A percentile compares a stretch with the other conserved stretches of the same genome.
Conservation (phyloP, 2,113 vertebrate species). For the Connochaetes taurinus region DNA sequence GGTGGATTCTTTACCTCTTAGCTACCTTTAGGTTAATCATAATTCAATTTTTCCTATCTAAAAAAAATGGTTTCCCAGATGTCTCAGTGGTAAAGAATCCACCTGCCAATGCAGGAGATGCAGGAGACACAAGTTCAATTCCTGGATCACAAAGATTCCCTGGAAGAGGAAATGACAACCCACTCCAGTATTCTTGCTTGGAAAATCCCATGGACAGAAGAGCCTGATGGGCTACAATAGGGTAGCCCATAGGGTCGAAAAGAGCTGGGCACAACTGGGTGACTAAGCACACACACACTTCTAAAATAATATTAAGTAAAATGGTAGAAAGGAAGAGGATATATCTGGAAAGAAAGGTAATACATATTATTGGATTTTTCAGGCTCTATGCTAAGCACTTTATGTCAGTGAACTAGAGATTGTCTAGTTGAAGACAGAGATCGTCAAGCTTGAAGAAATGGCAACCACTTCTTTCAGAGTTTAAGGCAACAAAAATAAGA, state of each 20-base stretch:
- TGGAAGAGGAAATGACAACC: background rate
- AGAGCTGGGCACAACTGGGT: background rate
- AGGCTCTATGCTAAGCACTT: background rate
- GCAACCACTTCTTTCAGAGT: background rate
- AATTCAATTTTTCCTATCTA: background rate
- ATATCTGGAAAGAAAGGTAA: background rate
- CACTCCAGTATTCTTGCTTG: background rate
- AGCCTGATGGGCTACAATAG: background rate
- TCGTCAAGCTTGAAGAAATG: background rate
- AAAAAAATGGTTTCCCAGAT: background rate
- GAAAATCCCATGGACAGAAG: background rate
- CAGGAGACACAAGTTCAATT: background rate
- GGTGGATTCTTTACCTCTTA: background rate
- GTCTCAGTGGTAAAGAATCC: background rate
- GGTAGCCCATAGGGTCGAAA: background rate
- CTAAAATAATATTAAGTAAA: conserved; percentile 14
- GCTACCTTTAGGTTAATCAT: background rate
- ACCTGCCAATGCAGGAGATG: background rate
- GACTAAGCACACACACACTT: background rate
- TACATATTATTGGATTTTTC: background rate
- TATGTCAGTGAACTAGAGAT: background rate
- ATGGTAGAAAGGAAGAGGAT: background rate
- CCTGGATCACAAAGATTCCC: background rate
- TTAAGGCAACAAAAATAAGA: background rate
- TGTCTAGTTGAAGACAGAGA: background rate